Percentiles rank a stretch among this genome's conserved stretches.
phyloP scores from a whole-genome alignment of 2,888 invertebrate species.

The Meloe dianella region DNA sequence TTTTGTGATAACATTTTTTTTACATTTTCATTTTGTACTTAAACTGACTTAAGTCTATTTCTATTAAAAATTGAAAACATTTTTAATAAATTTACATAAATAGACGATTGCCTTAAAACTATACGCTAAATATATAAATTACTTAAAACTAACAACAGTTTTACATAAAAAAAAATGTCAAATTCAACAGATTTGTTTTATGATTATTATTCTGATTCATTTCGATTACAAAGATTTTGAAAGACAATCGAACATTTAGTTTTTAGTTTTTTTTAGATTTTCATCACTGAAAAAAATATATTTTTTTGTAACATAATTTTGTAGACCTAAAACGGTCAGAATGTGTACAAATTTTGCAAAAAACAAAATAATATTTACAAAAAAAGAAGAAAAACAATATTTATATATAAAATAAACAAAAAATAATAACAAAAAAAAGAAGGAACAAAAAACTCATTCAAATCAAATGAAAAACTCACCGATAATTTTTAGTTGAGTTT shows the following conservation, averaged over 20 bases:
- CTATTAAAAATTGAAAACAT: conserved; percentile 53
- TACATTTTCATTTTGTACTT: conserved; percentile 56
- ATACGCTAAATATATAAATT: conserved; percentile 54
- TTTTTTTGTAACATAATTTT: too few species aligned
- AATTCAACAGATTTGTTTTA: conserved; percentile 29
- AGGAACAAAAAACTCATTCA: conserved; percentile 33
- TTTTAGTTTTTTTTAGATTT: too few species aligned
- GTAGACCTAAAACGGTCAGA: conserved; percentile 40
- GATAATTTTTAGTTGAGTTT: not conserved
- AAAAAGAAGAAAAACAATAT: not conserved
- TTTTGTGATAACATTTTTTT: conserved; percentile 47
- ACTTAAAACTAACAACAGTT: conserved; percentile 51
- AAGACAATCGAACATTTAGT: not conserved
- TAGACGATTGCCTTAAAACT: conserved; percentile 54
- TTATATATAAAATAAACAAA: not conserved
- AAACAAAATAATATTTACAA: conserved; percentile 33
- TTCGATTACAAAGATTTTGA: not conserved
- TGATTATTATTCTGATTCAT: conserved; percentile 7
- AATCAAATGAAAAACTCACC: conserved; percentile 17
- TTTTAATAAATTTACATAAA: conserved; percentile 55
- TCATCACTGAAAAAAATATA: too few species aligned
- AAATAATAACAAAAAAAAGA: not conserved
- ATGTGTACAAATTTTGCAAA: conserved; percentile 29
- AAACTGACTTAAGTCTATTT: conserved; percentile 56
- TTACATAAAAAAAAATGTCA: conserved; percentile 41